Evolutionary conservation across 1,140 invertebrate genomes (phyloP), one percentile per base, ranked within the genome.

Genomic region (Parapsyche elsis): DNA sequence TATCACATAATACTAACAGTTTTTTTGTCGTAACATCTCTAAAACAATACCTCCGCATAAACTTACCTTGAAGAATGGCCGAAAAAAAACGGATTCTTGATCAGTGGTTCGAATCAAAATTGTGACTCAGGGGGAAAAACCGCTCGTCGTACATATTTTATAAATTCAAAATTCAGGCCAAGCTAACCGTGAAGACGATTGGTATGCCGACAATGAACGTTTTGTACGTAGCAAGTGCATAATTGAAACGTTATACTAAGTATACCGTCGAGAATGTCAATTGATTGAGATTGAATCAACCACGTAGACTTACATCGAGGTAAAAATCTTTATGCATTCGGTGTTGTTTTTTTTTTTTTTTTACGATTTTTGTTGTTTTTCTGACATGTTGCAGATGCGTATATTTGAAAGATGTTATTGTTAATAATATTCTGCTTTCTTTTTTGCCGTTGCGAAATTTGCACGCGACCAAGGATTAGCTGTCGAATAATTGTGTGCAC

Each of bases 341-440:
- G n/a, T n/a, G n/a, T n/a, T n/a, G n/a, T n/a, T n/a, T n/a, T n/a
- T n/a, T n/a, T n/a, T n/a, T n/a, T n/a, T n/a, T n/a, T n/a, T n/a
- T n/a, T n/a, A n/a, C n/a, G n/a, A n/a, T n/a, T n/a, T n/a, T n/a
- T n/a, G n/a, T n/a, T n/a, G n/a, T n/a, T n/a, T n/a, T n/a, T n/a
- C n/a, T n/a, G n/a, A n/a, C n/a, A n/a, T n/a, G n/a, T n/a, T n/a
- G n/a, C n/a, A n/a, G n/a, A n/a, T n/a, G n/a, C n/a, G n/a, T n/a
- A 38, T 38, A 38, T 38, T 38, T 38, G 30, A 38, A 38, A 38
- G 30, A 38, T 38, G 14, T 59, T 10, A 16, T 59, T 59, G 21
- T 16, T 59, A 59, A 59, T 59, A 71, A 71, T 71, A 71, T 71
- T 71, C 67, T 71, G 67, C 67, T 71, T 71, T 71, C 67, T 71